Evolutionary conservation across 2,888 invertebrate genomes (phyloP), one percentile per base, ranked within the genome.

Genomic region (Hyalella azteca): DNA sequence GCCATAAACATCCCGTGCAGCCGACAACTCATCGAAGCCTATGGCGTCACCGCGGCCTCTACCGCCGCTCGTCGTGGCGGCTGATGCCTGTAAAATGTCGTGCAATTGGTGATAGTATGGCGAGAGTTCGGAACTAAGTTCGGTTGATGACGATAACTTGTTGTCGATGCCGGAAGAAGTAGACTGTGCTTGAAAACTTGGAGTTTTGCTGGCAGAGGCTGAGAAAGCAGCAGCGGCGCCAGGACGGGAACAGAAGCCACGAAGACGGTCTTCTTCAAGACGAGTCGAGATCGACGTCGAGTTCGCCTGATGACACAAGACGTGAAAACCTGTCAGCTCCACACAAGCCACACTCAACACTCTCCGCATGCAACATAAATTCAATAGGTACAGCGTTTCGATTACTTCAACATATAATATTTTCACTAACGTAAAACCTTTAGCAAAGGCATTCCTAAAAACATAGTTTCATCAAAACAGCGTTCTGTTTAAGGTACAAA

Each of bases 231-330:
- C n/a, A n/a, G n/a, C n/a, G n/a, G n/a, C n/a, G n/a, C n/a, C n/a
- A n/a, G n/a, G n/a, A n/a, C n/a, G n/a, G 9, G 39, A 36, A 13
- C 36, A 13, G 54, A 22, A 22, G 54, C 54, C 54, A 5, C 54
- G 54, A n/a, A n/a, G n/a, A 26, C 54, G 26, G 26, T 54, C 26
- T 22, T 11, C 54, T 26, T 54, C 54, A 54, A 54, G 11, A 29
- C 26, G 54, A 66, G 32, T 29, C 66, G 36, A 19, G 66, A 36
- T 66, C 66, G 19, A n/a, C 36, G 66, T 36, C 22, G 13, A 36
- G 66, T 36, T 66, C 66, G 66, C 66, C 66, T 66, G 66, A 36
- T 66, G 66, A 36, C 66, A 66, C 66, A 66, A 36, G 36, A 66
- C 66, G 36, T 66, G 66, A 36, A 66, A 66, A 36, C 13, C 54